Conservation (phyloP, 2,797 vertebrate genomes). For the Oreonectes daqikongensis region DNA sequence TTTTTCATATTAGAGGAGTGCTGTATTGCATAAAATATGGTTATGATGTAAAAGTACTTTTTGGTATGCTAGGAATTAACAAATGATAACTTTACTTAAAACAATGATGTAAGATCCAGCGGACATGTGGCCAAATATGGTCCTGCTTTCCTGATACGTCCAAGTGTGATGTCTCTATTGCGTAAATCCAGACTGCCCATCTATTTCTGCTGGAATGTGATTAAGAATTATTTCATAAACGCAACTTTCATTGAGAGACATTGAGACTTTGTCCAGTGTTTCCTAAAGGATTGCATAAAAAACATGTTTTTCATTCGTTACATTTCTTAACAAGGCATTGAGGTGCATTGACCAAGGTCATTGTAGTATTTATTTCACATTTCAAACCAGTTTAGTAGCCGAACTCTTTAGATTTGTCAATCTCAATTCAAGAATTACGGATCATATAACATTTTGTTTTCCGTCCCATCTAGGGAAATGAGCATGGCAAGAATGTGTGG, state of each 20-base stretch:
- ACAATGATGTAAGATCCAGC: conserved; percentile 66
- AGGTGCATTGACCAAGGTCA: conserved; percentile 54
- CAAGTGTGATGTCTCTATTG: conserved; percentile 70
- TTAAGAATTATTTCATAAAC: conserved; percentile 38
- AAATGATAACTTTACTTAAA: conserved; percentile 65
- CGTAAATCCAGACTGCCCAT: conserved; percentile 67
- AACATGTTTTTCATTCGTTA: conserved; percentile 56
- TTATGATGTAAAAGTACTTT: conserved; percentile 50
- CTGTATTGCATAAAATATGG: conserved; percentile 12
- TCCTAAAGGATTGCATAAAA: too few species aligned
- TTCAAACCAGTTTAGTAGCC: conserved; percentile 37
- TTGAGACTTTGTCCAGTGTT: conserved; percentile 1
- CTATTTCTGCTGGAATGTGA: conserved; percentile 61
- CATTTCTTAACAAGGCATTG: conserved; percentile 43
- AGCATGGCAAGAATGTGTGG: conserved; percentile 46
- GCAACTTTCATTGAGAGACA: conserved; percentile 24
- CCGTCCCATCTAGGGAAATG: conserved; percentile 25
- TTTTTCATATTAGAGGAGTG: conserved; percentile 5
- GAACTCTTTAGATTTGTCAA: conserved; percentile 27
- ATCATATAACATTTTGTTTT: conserved; percentile 26
- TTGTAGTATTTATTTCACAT: conserved; percentile 61
- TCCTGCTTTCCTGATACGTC: conserved; percentile 68
- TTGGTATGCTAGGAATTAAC: conserved; percentile 68
- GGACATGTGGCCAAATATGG: conserved; percentile 74
- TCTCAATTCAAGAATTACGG: conserved; percentile 19